Conservation (phyloP, 2,113 vertebrate genomes). For the Syngnathoides biaculeatus region DNA sequence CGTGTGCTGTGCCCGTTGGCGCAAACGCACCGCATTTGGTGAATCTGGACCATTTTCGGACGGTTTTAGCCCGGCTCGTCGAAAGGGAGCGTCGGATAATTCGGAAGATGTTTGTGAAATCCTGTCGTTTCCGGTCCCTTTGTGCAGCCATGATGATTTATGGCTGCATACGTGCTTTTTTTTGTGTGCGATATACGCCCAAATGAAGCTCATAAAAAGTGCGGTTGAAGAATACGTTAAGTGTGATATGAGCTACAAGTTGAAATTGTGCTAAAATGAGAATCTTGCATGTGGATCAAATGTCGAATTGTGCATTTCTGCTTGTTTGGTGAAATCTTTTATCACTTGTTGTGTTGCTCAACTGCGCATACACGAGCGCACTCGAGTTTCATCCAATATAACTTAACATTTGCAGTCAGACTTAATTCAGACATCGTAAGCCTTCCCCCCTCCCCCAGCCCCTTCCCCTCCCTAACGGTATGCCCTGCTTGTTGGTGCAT, state of each 20-base stretch:
- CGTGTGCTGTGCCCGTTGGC: slow-evolving; percentile 18
- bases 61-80: not conserved
- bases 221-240: too few relatives aligned
- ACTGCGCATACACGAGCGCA: not conserved
- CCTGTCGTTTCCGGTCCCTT: not conserved
- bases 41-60: not conserved
- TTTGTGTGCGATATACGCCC: not conserved
- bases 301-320: too few relatives aligned
- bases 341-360: too few relatives aligned
- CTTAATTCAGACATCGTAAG: not conserved
- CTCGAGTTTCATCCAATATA: not conserved
- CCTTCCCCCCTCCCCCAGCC: not conserved
- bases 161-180: not conserved
- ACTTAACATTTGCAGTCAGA: not conserved
- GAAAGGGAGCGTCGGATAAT: not conserved
- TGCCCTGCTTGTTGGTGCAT: not conserved
- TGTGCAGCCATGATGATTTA: not conserved
- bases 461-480: not conserved
- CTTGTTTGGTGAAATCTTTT: not conserved
- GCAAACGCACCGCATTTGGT: not conserved
- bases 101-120: not conserved
- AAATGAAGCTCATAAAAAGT: not conserved
- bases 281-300: too few relatives aligned
- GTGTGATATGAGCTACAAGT: not conserved
- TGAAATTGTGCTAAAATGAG: not conserved